Evolutionary conservation across 1,140 invertebrate species (phyloP).

Genomic region (Diabrotica undecimpunctata): DNA sequence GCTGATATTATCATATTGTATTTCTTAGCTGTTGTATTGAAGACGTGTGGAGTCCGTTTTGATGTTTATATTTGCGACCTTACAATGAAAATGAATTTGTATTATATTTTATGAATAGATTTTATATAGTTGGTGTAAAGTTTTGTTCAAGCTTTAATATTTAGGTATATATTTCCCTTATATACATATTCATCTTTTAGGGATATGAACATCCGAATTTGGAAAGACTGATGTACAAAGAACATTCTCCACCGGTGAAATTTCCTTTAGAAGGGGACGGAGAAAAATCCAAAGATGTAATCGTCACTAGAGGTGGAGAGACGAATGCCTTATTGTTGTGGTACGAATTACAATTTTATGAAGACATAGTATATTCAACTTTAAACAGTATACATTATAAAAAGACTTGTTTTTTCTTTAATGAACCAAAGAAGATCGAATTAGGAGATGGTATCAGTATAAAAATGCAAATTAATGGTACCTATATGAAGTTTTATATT

Average conservation of each 20-base stretch:
- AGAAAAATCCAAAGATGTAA: slow-evolving; percentile 20
- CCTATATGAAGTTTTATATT: slow-evolving; percentile 16
- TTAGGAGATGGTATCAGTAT: slow-evolving; percentile 5
- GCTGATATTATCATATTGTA: no score
- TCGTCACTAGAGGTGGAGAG: slow-evolving; percentile 25
- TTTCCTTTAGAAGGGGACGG: slow-evolving; percentile 23
- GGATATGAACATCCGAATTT: slow-evolving; percentile 33
- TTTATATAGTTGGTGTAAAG: no score
- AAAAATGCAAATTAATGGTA: slow-evolving; percentile 5
- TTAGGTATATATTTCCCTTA: no score
- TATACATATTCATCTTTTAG: slow-evolving; percentile 23
- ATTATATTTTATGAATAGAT: no score
- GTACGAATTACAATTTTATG: slow-evolving; percentile 27
- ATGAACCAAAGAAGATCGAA: background rate
- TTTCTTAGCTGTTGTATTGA: no score
- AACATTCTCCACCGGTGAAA: slow-evolving; percentile 25
- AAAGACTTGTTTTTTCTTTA: slow-evolving; percentile 19
- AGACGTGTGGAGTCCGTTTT: no score
- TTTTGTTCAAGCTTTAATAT: no score
- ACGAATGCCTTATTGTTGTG: slow-evolving; percentile 29
- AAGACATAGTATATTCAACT: slow-evolving; percentile 22
- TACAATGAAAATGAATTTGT: no score
- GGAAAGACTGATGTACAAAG: slow-evolving; percentile 25
- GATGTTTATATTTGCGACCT: no score
- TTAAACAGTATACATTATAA: slow-evolving; percentile 18